Evolutionary conservation across 2,888 invertebrate genomes (phyloP).

Genomic region (Plutella xylostella): DNA sequence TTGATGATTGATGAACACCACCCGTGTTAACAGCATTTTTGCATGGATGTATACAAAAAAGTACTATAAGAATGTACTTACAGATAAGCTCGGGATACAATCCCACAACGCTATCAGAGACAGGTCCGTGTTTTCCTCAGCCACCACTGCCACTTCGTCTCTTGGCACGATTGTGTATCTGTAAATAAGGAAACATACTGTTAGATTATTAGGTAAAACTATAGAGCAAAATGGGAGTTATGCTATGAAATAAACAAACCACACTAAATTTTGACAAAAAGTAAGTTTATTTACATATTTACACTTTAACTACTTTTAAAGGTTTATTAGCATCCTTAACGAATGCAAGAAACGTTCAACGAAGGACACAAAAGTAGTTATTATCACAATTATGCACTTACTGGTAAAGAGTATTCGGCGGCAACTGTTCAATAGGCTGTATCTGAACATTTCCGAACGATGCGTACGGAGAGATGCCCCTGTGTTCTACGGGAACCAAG

Average conservation of each 20-base stretch:
- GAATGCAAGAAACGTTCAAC: background rate
- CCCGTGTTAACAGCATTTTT: too few relatives aligned
- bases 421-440: slow-evolving; percentile 13
- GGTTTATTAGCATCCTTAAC: background rate
- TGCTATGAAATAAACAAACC: too few relatives aligned
- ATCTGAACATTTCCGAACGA: too few relatives aligned
- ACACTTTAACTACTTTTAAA: too few relatives aligned
- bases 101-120: slow-evolving; percentile 22
- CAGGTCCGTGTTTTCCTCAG: slow-evolving; percentile 19
- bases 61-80: slow-evolving; percentile 22
- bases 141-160: slow-evolving; percentile 17
- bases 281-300: too few relatives aligned
- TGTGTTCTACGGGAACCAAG: background rate
- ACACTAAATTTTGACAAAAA: too few relatives aligned
- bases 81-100: slow-evolving; percentile 24
- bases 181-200: slow-evolving; percentile 10
- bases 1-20: too few relatives aligned
- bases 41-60: too few relatives aligned
- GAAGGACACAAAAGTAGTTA: background rate
- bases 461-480: background rate
- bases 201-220: too few relatives aligned
- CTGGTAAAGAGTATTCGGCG: slow-evolving; percentile 18
- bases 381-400: slow-evolving; percentile 15
- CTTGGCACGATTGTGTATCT: slow-evolving; percentile 23
- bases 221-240: too few relatives aligned